Evolutionary conservation across 2,797 vertebrate genomes (phyloP).

Genomic region (Cuculus canorus): DNA sequence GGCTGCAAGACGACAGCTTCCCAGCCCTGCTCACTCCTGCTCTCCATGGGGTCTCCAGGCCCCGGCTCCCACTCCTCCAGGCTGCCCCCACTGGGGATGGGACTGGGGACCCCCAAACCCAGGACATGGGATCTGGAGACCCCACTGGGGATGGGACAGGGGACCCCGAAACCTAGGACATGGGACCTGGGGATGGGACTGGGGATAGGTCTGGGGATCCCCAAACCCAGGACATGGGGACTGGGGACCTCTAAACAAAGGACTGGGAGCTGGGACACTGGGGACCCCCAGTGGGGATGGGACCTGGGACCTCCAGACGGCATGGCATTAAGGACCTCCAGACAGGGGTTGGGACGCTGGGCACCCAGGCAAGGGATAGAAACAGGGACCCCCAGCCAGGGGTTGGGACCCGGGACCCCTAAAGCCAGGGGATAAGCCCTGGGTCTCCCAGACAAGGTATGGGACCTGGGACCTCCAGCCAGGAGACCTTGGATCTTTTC

Average conservation of each 20-base stretch:
- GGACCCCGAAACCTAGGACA: too few species aligned
- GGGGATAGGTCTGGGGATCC: too few species aligned
- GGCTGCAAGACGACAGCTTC: background rate
- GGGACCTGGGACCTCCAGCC: background rate
- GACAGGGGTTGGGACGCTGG: too few species aligned
- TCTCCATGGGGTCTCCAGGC: background rate
- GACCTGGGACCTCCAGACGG: too few species aligned
- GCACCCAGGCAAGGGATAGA: background rate
- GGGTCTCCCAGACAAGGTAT: background rate
- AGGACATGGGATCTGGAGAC: background rate
- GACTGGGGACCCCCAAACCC: background rate
- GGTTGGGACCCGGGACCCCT: background rate
- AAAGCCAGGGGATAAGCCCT: background rate
- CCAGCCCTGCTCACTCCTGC: background rate
- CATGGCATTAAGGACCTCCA: background rate
- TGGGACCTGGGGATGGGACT: too few species aligned
- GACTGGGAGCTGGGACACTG: too few species aligned
- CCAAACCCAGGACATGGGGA: too few species aligned
- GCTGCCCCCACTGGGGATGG: background rate
- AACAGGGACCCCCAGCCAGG: too few species aligned
- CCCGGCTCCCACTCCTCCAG: fast-evolving
- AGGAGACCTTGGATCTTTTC: background rate
- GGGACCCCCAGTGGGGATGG: too few species aligned
- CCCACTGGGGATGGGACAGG: too few species aligned
- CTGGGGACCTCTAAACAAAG: too few species aligned